These are phyloP conservation scores for Pelusios castaneus DNA, from an alignment of 2,113 vertebrate genomes.

Conservation along the genomic window DNA sequence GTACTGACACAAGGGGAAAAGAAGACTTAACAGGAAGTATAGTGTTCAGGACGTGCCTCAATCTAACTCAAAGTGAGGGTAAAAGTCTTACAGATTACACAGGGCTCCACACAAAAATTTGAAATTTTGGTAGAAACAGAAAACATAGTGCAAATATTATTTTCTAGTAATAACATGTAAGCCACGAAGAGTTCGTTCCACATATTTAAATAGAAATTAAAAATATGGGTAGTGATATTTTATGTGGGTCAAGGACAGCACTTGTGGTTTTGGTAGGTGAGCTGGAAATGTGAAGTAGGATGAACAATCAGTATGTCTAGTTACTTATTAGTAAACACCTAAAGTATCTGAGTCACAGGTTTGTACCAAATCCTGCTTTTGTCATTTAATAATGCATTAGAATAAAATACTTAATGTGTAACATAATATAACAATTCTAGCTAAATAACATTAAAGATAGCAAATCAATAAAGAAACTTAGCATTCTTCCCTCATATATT, in stretches of 20 bases:
- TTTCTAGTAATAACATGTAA: not conserved
- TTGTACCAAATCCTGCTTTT: not conserved
- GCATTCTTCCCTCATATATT: conserved; percentile 25
- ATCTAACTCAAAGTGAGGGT: not conserved
- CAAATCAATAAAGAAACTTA: not conserved
- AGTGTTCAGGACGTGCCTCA: not conserved
- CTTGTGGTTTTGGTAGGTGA: not conserved
- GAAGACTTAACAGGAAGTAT: not conserved
- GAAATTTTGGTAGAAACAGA: not conserved
- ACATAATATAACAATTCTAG: not conserved
- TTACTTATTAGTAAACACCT: not conserved
- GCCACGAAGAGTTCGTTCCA: not conserved
- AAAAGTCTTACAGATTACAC: not conserved
- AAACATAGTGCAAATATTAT: not conserved
- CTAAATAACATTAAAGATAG: not conserved
- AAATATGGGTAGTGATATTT: fast-evolving
- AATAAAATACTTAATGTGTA: not conserved
- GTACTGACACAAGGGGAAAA: not conserved
- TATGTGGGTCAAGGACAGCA: not conserved
- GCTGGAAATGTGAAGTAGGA: not conserved
- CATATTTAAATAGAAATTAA: not conserved
- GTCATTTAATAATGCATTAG: not conserved
- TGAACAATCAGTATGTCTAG: not conserved
- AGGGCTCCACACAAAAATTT: not conserved
- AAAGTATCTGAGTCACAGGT: not conserved